Conservation (phyloP, 92 coral and sea anemone genomes). For the Ricordea florida region DNA sequence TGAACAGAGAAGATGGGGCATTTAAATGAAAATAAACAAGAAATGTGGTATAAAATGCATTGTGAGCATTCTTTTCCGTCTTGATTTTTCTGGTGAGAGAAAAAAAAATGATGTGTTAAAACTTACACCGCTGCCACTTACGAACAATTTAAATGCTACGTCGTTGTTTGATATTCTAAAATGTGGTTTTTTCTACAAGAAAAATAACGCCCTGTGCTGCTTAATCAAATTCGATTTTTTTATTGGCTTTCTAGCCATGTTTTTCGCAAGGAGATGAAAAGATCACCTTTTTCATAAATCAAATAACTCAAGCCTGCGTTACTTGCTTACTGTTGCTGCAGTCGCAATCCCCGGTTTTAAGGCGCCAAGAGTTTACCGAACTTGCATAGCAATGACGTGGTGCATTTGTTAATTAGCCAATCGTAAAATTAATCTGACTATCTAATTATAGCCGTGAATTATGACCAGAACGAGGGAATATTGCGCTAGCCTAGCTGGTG, state of each 20-base stretch:
- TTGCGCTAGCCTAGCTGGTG: constrained; percentile 38
- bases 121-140: background rate
- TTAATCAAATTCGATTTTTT: too few species aligned
- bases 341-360: constrained; percentile 42
- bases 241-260: constrained; percentile 28
- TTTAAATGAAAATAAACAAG: too few species aligned
- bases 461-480: constrained; percentile 13
- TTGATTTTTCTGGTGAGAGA: too few species aligned
- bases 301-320: constrained; percentile 27
- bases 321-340: background rate
- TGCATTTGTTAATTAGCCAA: constrained; percentile 72
- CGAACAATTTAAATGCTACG: too few species aligned
- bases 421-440: constrained; percentile 61
- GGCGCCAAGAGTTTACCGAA: constrained; percentile 78
- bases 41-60: too few species aligned
- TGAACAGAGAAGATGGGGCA: too few species aligned
- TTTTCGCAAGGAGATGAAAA: constrained; percentile 12
- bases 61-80: too few species aligned
- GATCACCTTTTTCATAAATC: constrained; percentile 25
- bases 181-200: too few species aligned
- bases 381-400: constrained; percentile 72
- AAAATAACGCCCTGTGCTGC: too few species aligned
- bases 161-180: too few species aligned
- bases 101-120: constrained; percentile 25
- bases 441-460: constrained; percentile 58